These are phyloP conservation scores for Phylloscopus whistleri DNA, from an alignment of 2,113 vertebrate genomes.

Conservation along the genomic window DNA sequence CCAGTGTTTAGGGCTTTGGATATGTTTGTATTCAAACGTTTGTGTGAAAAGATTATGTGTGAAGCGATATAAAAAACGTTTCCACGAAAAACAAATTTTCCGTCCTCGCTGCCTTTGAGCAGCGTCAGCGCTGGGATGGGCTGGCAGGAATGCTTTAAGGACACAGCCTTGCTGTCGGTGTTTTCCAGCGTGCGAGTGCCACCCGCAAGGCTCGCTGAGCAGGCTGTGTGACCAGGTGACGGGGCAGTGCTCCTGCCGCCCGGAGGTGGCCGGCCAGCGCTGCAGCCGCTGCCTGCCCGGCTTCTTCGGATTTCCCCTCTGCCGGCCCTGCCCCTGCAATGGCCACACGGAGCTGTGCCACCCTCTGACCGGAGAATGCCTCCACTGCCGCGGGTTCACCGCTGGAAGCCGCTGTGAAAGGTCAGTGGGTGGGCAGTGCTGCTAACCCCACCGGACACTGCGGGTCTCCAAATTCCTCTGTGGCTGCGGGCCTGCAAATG, in stretches of 20 bases:
- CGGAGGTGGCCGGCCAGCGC: constrained; percentile 63
- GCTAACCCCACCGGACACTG: background rate
- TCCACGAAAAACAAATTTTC: background rate
- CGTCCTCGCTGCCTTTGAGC: background rate
- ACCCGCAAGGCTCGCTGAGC: constrained; percentile 75
- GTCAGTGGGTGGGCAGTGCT: background rate
- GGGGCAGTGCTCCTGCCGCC: constrained; percentile 81
- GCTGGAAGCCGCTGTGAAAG: constrained; percentile 79
- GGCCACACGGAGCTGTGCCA: constrained; percentile 77
- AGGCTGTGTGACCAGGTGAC: constrained; percentile 78
- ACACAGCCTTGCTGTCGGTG: background rate
- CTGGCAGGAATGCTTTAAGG: background rate
- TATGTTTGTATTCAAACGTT: background rate
- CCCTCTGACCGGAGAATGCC: constrained; percentile 71
- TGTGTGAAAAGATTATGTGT: background rate
- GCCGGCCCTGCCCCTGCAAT: constrained; percentile 78
- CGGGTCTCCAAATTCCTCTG: background rate
- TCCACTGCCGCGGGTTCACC: constrained; percentile 71
- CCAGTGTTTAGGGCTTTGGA: background rate
- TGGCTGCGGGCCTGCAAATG: background rate
- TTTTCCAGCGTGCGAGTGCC: constrained; percentile 80
- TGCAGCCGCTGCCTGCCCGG: constrained; percentile 78
- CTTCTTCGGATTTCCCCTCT: constrained; percentile 83
- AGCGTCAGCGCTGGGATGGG: rapidly evolving
- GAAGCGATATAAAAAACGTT: background rate